Evolutionary conservation across 2,113 vertebrate species (phyloP), one percentile per base, ranked within the genome.

Genomic region (Misgurnus anguillicaudatus): DNA sequence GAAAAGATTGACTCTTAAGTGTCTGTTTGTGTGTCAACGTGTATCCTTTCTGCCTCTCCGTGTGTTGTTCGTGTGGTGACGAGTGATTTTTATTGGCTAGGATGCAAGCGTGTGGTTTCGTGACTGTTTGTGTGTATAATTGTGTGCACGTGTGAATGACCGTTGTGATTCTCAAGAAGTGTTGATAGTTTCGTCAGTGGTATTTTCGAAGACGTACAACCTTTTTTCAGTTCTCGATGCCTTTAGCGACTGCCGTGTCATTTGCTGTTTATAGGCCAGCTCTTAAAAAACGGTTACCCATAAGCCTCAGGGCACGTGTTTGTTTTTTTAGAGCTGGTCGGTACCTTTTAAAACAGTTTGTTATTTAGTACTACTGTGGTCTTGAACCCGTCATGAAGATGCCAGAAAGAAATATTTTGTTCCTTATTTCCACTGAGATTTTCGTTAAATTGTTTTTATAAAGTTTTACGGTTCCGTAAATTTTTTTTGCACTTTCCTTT

Each of bases 171-270:
- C 67, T 79, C 13, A 48, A 80, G 41, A 87, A 84, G 72, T 87
- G 86, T 83, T 82, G 75, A 47, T 80, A 60, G 78, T 83, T 76
- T 82, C 77, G 75, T 82, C 84, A 87, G 81, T 90, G 90, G 82
- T 90, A 87, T 87, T 89, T 88, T 88, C 62, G 67, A 83, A 81
- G 62, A 80, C 83, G 45, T 82, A 80, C 48, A 75, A 24, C 77
- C 58, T 42, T 55, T 67, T 63, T 38, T 73, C 16, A 42, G 21
- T 76, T 83, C 45, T 73, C 9, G 60, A 73, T 77, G 78, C 78
- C 82, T 83, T 83, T 24, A 24, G 72, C 21, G 70, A 73, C 70
- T 73, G 70, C 70, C 53, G 21, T 73, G 70, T 16, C 70, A 60
- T 58, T 71, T 8, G 19, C 38, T 72, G 69, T 57, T 21, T 72